Conservation (phyloP, 2,113 vertebrate genomes). For the Tenebrosternarchus preto region DNA sequence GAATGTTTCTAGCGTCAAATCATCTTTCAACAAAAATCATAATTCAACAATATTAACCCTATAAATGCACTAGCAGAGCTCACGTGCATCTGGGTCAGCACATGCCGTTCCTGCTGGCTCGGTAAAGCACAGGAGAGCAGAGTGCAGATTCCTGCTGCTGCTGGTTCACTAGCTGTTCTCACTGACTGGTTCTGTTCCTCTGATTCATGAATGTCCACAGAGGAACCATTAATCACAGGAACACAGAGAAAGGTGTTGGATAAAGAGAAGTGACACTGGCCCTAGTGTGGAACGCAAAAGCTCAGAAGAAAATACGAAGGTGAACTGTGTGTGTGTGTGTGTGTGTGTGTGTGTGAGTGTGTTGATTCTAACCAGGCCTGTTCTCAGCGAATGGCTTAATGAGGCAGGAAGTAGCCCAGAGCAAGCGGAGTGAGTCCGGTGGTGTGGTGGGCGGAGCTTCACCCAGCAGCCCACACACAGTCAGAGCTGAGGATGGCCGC, state of each 20-base stretch:
- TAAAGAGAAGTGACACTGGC: conserved; percentile 50
- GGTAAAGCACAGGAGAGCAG: conserved; percentile 1
- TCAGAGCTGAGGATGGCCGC: background rate
- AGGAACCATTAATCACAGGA: conserved; percentile 52
- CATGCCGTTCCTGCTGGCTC: conserved; percentile 23
- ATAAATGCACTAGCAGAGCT: background rate
- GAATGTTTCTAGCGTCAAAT: conserved; percentile 2
- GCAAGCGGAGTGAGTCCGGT: conserved; percentile 29
- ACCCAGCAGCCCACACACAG: conserved; percentile 51
- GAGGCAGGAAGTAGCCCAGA: conserved; percentile 55
- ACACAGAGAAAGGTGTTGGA: conserved; percentile 52
- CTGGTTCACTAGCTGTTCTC: conserved; percentile 24
- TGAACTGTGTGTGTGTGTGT: conserved; percentile 20
- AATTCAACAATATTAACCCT: background rate
- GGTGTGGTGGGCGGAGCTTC: conserved; percentile 27
- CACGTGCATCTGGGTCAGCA: background rate
- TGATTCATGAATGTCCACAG: conserved; percentile 41
- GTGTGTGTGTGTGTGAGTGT: conserved; percentile 4
- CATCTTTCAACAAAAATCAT: conserved; percentile 18
- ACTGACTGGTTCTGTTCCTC: conserved; percentile 12
- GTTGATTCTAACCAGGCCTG: conserved; percentile 54
- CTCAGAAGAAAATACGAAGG: conserved; percentile 27
- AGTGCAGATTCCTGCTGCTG: conserved; percentile 8
- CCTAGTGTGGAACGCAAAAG: conserved; percentile 40
- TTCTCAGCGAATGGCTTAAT: conserved; percentile 51